These are phyloP conservation scores for Heteromyza rotundicornis DNA, from an alignment of 2,888 invertebrate genomes.

Conservation along the genomic window DNA sequence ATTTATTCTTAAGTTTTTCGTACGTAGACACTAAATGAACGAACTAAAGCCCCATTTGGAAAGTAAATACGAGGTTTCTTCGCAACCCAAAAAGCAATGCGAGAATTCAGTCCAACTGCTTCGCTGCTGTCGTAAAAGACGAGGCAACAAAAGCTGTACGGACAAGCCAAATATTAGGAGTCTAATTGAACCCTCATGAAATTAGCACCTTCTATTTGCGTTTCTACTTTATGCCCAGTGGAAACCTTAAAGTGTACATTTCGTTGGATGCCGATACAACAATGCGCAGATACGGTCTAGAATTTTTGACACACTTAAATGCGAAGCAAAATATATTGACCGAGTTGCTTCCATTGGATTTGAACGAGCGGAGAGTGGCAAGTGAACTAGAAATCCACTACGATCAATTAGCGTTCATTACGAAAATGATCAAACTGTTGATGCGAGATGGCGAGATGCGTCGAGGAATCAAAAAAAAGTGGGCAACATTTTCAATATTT, in stretches of 20 bases:
- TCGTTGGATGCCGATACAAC: neutral
- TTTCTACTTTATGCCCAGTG: constrained; percentile 44
- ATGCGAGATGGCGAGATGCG: neutral
- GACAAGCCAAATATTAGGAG: neutral
- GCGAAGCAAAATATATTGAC: constrained; percentile 18
- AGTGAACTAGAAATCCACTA: constrained; percentile 52
- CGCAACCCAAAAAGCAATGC: neutral
- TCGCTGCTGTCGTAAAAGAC: neutral
- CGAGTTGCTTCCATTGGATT: constrained; percentile 29
- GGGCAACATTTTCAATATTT: constrained; percentile 21
- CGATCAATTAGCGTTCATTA: constrained; percentile 57
- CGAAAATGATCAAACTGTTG: constrained; percentile 50
- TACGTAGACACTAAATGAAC: neutral
- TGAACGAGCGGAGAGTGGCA: constrained; percentile 21
- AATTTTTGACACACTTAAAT: constrained; percentile 51
- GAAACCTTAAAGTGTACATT: constrained; percentile 4
- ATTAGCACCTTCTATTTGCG: constrained; percentile 56
- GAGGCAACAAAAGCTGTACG: neutral
- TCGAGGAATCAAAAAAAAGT: neutral
- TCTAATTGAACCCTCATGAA: constrained; percentile 60
- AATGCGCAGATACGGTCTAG: constrained; percentile 21
- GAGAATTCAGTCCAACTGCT: too few species aligned
- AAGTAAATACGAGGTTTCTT: neutral
- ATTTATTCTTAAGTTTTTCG: neutral
- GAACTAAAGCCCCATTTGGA: neutral